Conservation (phyloP, 1,140 invertebrate genomes). For the Zaprionus gabonicus region DNA sequence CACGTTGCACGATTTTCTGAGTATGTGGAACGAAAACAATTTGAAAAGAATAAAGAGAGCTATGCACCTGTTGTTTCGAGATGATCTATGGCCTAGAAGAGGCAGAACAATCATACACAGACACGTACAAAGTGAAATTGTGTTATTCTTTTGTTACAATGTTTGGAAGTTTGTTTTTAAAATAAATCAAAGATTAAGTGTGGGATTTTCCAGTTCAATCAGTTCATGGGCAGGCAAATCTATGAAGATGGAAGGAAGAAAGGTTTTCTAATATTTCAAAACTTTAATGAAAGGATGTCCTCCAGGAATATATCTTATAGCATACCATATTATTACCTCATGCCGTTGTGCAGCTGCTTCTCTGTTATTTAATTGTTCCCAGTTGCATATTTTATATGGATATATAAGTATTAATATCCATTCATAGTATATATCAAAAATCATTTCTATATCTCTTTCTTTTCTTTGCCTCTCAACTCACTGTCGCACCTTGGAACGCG, state of each 20-base stretch:
- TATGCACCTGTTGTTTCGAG: conserved; percentile 31
- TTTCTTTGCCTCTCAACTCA: conserved; percentile 5
- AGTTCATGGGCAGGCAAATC: not conserved
- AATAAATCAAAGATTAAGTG: not conserved
- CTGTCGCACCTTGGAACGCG: conserved; percentile 50
- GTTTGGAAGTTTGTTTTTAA: not conserved
- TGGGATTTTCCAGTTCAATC: not conserved
- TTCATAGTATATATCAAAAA: conserved; percentile 12
- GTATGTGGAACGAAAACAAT: conserved; percentile 11
- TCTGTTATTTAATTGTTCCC: conserved; percentile 37
- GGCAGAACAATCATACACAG: not conserved
- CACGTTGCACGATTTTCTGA: conserved; percentile 15
- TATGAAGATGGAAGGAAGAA: not conserved
- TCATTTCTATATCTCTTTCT: conserved; percentile 32
- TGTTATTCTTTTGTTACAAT: conserved; percentile 1
- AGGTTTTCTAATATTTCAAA: not conserved
- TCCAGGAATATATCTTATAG: not conserved
- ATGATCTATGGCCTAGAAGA: not conserved
- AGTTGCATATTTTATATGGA: conserved; percentile 38
- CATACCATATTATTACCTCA: not conserved
- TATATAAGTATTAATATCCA: conserved; percentile 17
- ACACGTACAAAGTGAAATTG: not conserved
- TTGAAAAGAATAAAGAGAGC: conserved; percentile 2
- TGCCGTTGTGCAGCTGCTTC: conserved; percentile 5
- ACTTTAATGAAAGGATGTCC: not conserved